These are phyloP conservation scores for Drosophila melanogaster DNA, from an alignment of 1,140 invertebrate genomes.

Conservation along the genomic window Release_6_plus_ISO1_MT NT_037436.4:7318501-7319000, in stretches of 20 bases:
- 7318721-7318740: constrained; percentile 11
- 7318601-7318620: constrained; percentile 36
- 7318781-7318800: constrained; percentile 1
- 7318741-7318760: constrained; percentile 33
- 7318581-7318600: constrained; percentile 45
- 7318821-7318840: constrained; percentile 41
- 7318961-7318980: not conserved
- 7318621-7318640: constrained; percentile 36
- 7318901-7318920: constrained; percentile 19
- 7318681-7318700: constrained; percentile 76
- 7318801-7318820: constrained; percentile 38
- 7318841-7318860: constrained; percentile 78
- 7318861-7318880: constrained; percentile 69
- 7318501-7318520: constrained; percentile 67
- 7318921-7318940: constrained; percentile 18
- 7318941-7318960: constrained; percentile 7
- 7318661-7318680: constrained; percentile 76
- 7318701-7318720: constrained; percentile 28
- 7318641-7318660: constrained; percentile 52
- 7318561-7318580: constrained; percentile 65
- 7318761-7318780: constrained; percentile 16
- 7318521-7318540: too few relatives aligned
- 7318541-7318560: constrained; percentile 32
- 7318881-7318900: constrained; percentile 32
- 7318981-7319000: too few relatives aligned